Evolutionary conservation across 2,888 invertebrate species (phyloP).

Genomic region (Thymelicus lineola): DNA sequence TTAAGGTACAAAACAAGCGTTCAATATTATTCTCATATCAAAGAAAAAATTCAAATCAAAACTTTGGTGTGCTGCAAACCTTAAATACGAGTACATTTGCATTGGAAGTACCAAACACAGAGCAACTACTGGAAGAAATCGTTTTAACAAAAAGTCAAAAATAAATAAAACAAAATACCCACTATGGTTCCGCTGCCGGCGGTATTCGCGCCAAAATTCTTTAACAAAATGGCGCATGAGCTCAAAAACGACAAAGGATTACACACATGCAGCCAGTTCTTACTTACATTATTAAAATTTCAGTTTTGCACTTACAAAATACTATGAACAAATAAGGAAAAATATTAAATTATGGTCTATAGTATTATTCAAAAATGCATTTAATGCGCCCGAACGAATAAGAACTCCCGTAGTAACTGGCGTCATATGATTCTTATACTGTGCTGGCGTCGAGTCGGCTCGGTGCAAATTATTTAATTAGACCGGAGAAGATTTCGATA

Average conservation of each 20-base stretch:
- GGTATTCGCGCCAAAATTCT: constrained; percentile 26
- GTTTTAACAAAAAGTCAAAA: constrained; percentile 17
- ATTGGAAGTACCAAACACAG: constrained; percentile 32
- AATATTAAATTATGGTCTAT: constrained; percentile 3
- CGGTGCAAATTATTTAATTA: constrained; percentile 57
- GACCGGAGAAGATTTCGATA: constrained; percentile 62
- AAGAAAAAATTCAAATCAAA: neutral
- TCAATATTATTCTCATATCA: too few relatives aligned
- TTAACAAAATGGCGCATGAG: constrained; percentile 25
- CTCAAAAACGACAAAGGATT: neutral
- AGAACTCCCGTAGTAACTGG: constrained; percentile 46
- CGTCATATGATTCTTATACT: too few relatives aligned
- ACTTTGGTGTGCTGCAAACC: constrained; percentile 16
- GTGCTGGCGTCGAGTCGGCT: constrained; percentile 37
- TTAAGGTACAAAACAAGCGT: too few relatives aligned
- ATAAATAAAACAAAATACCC: constrained; percentile 21
- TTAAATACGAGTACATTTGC: constrained; percentile 32
- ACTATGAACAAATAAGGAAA: constrained; percentile 32
- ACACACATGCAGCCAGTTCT: neutral
- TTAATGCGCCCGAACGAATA: constrained; percentile 44
- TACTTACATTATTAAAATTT: constrained; percentile 7
- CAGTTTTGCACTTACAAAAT: constrained; percentile 10
- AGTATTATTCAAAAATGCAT: constrained; percentile 11
- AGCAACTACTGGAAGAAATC: constrained; percentile 21
- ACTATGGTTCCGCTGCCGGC: constrained; percentile 9